phyloP scores from a whole-genome alignment of 2,888 invertebrate genomes.

The Drosophila prolongata region DNA sequence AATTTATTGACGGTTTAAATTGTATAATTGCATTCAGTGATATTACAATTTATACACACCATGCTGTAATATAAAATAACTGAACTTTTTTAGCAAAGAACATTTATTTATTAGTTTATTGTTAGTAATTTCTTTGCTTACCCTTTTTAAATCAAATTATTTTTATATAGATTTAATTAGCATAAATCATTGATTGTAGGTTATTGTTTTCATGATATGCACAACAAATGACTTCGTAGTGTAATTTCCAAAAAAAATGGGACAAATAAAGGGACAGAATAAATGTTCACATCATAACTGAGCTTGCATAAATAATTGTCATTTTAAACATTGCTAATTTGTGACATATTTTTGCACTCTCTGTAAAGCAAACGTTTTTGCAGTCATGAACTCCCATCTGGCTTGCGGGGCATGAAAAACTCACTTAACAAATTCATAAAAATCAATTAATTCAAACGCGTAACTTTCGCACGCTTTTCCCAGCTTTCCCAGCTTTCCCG shows the following conservation, averaged over 20 bases:
- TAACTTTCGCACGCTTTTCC: constrained; percentile 42
- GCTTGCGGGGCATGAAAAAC: constrained; percentile 35
- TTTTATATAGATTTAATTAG: not conserved
- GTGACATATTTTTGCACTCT: constrained; percentile 34
- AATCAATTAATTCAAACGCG: constrained; percentile 66
- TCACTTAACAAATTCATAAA: constrained; percentile 64
- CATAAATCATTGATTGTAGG: not conserved
- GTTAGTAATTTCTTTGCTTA: too few relatives aligned
- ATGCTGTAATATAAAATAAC: too few relatives aligned
- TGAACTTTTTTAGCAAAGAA: too few relatives aligned
- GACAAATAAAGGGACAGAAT: not conserved
- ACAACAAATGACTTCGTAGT: not conserved
- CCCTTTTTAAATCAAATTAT: too few relatives aligned
- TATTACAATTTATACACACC: too few relatives aligned
- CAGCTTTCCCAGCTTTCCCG: constrained; percentile 18
- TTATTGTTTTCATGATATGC: not conserved
- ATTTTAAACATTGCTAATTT: constrained; percentile 3
- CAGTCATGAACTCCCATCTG: constrained; percentile 6
- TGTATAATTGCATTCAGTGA: too few relatives aligned
- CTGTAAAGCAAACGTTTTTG: not conserved
- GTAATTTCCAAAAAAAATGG: not conserved
- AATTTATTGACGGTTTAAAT: too few relatives aligned
- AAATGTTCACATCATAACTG: constrained; percentile 5
- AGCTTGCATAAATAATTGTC: not conserved
- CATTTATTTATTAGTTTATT: too few relatives aligned